Evolutionary conservation across 2,888 invertebrate genomes (phyloP).

Genomic region (Pyrocoelia pectoralis): DNA sequence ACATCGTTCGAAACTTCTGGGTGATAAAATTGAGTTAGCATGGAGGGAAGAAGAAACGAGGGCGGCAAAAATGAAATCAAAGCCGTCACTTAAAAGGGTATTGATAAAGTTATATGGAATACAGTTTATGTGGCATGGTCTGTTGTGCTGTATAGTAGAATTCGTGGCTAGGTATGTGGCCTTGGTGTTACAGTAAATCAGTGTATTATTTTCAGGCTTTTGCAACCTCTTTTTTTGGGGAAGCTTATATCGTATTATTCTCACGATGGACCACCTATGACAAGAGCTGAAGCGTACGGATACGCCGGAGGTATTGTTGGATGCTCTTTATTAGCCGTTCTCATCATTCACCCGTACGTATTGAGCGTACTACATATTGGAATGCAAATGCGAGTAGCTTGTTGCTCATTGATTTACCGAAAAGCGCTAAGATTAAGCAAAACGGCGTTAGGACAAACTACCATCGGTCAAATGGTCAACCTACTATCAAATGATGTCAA

Average conservation of each 20-base stretch:
- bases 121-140: conserved; percentile 70
- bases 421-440: conserved; percentile 68
- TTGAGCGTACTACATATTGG: conserved; percentile 83
- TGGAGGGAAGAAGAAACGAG: conserved; percentile 69
- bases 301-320: conserved; percentile 80
- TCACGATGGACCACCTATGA: conserved; percentile 52
- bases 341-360: conserved; percentile 93
- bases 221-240: conserved; percentile 66
- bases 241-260: conserved; percentile 70
- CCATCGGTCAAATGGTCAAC: conserved; percentile 82
- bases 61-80: conserved; percentile 53
- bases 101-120: conserved; percentile 69
- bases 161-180: conserved; percentile 14
- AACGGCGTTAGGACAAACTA: conserved; percentile 78
- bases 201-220: conserved; percentile 45
- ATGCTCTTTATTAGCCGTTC: conserved; percentile 77
- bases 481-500: conserved; percentile 95
- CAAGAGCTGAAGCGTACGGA: conserved; percentile 72
- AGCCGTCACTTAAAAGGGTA: conserved; percentile 69
- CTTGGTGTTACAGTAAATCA: no score
- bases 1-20: conserved; percentile 72
- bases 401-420: conserved; percentile 85
- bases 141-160: conserved; percentile 47
- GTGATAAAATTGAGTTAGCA: conserved; percentile 67
- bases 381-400: conserved; percentile 85